Base-by-base conservation (phyloP, 2,797 vertebrate species). In the Podargus strigoides region DNA sequence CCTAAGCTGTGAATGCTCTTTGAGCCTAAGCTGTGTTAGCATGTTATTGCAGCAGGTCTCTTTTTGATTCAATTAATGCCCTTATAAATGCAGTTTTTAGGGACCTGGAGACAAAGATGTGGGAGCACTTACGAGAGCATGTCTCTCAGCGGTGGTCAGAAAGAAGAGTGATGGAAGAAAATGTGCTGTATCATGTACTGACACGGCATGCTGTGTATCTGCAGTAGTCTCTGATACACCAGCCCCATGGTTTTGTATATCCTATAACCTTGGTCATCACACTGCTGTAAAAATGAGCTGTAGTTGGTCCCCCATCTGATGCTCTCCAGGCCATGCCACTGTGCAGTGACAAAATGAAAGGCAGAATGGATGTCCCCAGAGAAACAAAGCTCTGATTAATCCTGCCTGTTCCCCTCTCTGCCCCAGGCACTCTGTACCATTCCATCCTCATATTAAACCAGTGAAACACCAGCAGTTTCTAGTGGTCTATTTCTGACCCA, bases 301-400 rank as follows among this genome's bases (percentile, higher is more conserved):
- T 23, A 46, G 26, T 74, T 44, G 89, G 52, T 74, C 56, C 83
- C 77, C 59, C 66, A 85, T 80, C 44, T 1, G 9, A 28, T 67
- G 77, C 63, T 85, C 58, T 44, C 27, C 37, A 69, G 91, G 39
- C 47, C 63, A 8, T 56, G 30, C 34, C 23, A 9, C 6, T 34
- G 49, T 21, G 18, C 49, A 77, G 88, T 11, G 53, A 67, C 53
- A 81, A 21, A 87, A 77, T 22, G 59, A 82, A 80, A 81, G 23
- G n/a, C 42, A 42, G 20, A 18, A 15, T 68, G 66, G 62, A 81
- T 68, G 39, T 37, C 49, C 56, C 39, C 76, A 55, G 67, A 53
- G 90, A 86, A 93, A 37, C 18, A 56, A 55, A 95, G 41, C 74
- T 36, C 19, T 46, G 73, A 56, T 67, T 59, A 88, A 95, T 60